Evolutionary conservation across 1,140 invertebrate species (phyloP).

Genomic region (Zaprionus camerounensis): DNA sequence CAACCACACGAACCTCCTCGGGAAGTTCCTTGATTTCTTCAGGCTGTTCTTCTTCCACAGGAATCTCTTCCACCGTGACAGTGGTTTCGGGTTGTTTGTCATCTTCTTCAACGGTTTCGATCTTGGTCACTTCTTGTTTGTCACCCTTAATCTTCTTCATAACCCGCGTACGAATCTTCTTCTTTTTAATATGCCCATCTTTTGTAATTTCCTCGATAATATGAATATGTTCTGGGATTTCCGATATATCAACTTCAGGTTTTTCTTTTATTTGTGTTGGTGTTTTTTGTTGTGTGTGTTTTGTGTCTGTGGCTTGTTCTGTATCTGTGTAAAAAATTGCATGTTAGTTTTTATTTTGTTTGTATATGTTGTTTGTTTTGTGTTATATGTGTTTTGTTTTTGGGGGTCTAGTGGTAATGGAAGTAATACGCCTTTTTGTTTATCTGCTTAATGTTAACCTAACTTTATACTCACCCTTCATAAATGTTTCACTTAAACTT

Average conservation of each 20-base stretch:
- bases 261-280: constrained; percentile 80
- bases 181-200: constrained; percentile 52
- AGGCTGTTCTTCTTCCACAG: constrained; percentile 41
- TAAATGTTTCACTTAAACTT: constrained; percentile 56
- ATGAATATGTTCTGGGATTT: constrained; percentile 59
- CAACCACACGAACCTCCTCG: constrained; percentile 73
- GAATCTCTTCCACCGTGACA: constrained; percentile 57
- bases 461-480: constrained; percentile 60
- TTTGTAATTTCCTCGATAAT: constrained; percentile 50
- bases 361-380: constrained; percentile 64
- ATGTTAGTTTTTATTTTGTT: constrained; percentile 63
- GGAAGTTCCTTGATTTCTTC: constrained; percentile 76
- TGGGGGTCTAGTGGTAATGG: constrained; percentile 46
- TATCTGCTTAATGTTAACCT: constrained; percentile 49
- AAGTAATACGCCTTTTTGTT: constrained; percentile 80
- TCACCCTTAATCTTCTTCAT: constrained; percentile 62
- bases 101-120: constrained; percentile 67
- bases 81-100: constrained; percentile 57
- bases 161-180: constrained; percentile 53
- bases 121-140: constrained; percentile 81
- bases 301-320: constrained; percentile 84
- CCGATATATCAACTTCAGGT: constrained; percentile 82
- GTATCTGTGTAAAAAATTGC: constrained; percentile 84
- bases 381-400: constrained; percentile 82
- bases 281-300: constrained; percentile 85